Percentiles rank a stretch among this genome's conserved stretches.
These are phyloP conservation scores for Drosophila flavopinicola DNA, from an alignment of 2,888 invertebrate genomes.

Conservation along the genomic window DNA sequence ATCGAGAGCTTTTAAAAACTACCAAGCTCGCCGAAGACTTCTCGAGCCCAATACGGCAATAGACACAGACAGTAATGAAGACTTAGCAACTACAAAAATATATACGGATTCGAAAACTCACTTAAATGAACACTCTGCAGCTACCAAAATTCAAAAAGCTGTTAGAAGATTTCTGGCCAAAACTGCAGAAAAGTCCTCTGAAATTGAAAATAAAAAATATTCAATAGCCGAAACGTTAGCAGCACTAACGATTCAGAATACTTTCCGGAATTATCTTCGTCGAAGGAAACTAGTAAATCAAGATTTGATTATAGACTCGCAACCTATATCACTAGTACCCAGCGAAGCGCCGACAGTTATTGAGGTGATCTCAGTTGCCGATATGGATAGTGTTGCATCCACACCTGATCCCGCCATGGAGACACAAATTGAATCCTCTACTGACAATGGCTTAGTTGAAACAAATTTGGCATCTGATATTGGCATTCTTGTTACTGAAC, in stretches of 20 bases:
- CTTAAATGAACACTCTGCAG: conserved; percentile 31
- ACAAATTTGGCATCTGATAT: conserved; percentile 47
- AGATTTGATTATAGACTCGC: conserved; percentile 60
- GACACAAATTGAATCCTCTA: conserved; percentile 21
- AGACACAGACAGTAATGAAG: too few species aligned
- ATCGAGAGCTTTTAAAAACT: conserved; percentile 13
- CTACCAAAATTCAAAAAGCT: conserved; percentile 44
- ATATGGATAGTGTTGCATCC: conserved; percentile 20
- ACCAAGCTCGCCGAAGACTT: background rate
- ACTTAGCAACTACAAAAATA: background rate
- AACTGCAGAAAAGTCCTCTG: background rate
- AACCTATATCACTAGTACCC: conserved; percentile 44
- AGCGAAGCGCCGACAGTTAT: conserved; percentile 15
- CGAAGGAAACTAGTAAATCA: conserved; percentile 29
- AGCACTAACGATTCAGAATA: conserved; percentile 49
- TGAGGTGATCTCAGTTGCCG: conserved; percentile 10
- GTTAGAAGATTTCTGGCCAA: conserved; percentile 20
- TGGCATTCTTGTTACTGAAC: conserved; percentile 47
- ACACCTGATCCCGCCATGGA: conserved; percentile 22
- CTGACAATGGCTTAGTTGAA: conserved; percentile 62
- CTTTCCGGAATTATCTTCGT: conserved; percentile 34
- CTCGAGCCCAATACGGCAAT: too few species aligned
- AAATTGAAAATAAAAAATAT: conserved; percentile 11
- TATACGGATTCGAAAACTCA: background rate
- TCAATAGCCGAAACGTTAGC: conserved; percentile 22